These are phyloP conservation scores for Lineus longissimus DNA, from an alignment of 1,140 invertebrate species.

Conservation along the genomic window DNA sequence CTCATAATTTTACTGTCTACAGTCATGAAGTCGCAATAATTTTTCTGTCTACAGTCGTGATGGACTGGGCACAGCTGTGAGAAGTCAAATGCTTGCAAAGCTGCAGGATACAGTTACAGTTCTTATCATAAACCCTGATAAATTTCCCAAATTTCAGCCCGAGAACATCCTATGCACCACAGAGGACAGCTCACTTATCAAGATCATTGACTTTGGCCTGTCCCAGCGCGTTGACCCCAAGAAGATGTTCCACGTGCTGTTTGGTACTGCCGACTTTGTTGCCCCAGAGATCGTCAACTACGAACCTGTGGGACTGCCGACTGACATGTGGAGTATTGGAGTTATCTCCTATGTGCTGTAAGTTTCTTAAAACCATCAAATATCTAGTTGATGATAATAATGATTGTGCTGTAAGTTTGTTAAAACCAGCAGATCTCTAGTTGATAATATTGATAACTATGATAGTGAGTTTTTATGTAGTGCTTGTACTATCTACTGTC, in stretches of 20 bases:
- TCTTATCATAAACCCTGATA: no score
- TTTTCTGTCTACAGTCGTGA: no score
- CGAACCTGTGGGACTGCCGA: constrained; percentile 98
- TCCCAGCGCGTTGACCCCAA: constrained; percentile 96
- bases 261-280: constrained; percentile 95
- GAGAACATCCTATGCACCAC: constrained; percentile 99
- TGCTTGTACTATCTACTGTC: no score
- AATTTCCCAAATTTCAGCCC: constrained; percentile 64
- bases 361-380: constrained; percentile 54
- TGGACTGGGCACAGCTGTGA: no score
- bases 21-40: no score
- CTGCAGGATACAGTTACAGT: no score
- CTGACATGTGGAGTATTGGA: constrained; percentile 99
- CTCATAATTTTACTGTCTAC: no score
- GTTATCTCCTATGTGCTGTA: constrained; percentile 94
- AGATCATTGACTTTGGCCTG: constrained; percentile 97
- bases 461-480: not conserved
- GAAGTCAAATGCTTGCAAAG: no score
- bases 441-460: not conserved
- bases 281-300: constrained; percentile 97
- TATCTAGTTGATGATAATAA: not conserved
- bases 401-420: not conserved
- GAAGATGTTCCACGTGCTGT: constrained; percentile 95
- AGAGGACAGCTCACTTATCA: constrained; percentile 87
- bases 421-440: not conserved